Percentiles rank a stretch among this genome's conserved stretches.
phyloP scores from a whole-genome alignment of 2,888 invertebrate genomes.

The Panorpa germanica region DNA sequence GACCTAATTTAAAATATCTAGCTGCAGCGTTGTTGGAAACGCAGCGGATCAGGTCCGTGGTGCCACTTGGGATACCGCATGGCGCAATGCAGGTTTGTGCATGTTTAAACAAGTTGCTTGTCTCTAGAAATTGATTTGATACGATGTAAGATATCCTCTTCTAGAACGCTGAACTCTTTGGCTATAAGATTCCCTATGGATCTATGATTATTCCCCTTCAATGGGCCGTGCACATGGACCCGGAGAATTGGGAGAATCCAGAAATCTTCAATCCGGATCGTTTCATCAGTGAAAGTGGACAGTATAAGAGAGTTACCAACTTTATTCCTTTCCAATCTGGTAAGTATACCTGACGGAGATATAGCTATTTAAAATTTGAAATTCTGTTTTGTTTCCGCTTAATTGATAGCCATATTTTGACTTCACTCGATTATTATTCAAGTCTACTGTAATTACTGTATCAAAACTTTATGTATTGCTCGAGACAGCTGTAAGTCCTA shows the following conservation, averaged over 20 bases:
- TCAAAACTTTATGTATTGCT: no score
- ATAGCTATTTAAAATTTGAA: background rate
- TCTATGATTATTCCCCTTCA: slow-evolving; percentile 56
- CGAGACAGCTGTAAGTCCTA: no score
- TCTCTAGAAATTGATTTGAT: slow-evolving; percentile 5
- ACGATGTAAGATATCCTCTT: slow-evolving; percentile 10
- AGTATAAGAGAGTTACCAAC: slow-evolving; percentile 38
- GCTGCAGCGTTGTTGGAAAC: slow-evolving; percentile 63
- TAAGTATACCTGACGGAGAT: slow-evolving; percentile 18
- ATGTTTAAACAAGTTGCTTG: background rate
- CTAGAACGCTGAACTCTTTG: slow-evolving; percentile 34
- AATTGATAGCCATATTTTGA: background rate
- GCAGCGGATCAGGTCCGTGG: slow-evolving; percentile 59
- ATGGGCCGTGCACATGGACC: slow-evolving; percentile 65
- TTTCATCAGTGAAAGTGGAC: slow-evolving; percentile 44
- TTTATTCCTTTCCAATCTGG: slow-evolving; percentile 76
- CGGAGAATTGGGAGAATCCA: slow-evolving; percentile 43
- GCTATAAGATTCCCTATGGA: slow-evolving; percentile 46
- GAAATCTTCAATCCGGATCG: slow-evolving; percentile 45
- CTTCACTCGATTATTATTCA: background rate
- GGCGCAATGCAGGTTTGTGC: slow-evolving; percentile 34
- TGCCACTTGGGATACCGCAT: slow-evolving; percentile 73
- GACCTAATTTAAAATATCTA: slow-evolving; percentile 32
- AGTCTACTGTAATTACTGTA: slow-evolving; percentile 1
- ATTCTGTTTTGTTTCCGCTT: background rate